Percentiles rank a stretch among this genome's conserved stretches.
Evolutionary conservation across 2,797 vertebrate species (phyloP).

Genomic region (Carduelis carduelis): DNA sequence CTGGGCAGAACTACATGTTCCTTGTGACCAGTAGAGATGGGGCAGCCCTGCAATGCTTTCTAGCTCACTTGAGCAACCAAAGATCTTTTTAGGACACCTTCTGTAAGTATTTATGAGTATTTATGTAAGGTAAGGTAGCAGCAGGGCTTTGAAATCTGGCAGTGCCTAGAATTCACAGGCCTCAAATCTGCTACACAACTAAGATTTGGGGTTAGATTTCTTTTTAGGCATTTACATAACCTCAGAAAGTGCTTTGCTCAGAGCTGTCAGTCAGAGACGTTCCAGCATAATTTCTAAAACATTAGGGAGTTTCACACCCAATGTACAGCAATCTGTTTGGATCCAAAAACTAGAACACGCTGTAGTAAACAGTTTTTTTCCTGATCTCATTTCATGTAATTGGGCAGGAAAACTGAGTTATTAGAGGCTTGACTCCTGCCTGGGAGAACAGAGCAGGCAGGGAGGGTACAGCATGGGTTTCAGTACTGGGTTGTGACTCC

Average conservation of each 20-base stretch:
- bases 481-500: neutral
- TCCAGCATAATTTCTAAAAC: slow-evolving; percentile 41
- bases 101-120: neutral
- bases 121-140: slow-evolving; percentile 21
- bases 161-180: slow-evolving; percentile 5
- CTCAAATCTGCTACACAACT: slow-evolving; percentile 23
- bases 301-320: slow-evolving; percentile 34
- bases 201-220: slow-evolving; percentile 19
- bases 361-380: neutral
- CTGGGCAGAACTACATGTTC: rapidly evolving
- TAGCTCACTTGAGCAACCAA: neutral
- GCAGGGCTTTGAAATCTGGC: slow-evolving; percentile 6
- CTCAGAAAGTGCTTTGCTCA: slow-evolving; percentile 11
- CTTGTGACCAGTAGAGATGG: neutral
- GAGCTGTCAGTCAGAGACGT: slow-evolving; percentile 32
- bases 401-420: slow-evolving; percentile 9
- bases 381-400: slow-evolving; percentile 9
- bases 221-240: slow-evolving; percentile 40
- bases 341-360: slow-evolving; percentile 24
- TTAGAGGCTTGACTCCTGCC: neutral
- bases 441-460: neutral
- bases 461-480: neutral
- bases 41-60: neutral
- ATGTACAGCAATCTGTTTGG: slow-evolving; percentile 42
- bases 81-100: neutral